Base-by-base conservation (phyloP, 2,888 invertebrate species). In the Ormyrus nitidulus region DNA sequence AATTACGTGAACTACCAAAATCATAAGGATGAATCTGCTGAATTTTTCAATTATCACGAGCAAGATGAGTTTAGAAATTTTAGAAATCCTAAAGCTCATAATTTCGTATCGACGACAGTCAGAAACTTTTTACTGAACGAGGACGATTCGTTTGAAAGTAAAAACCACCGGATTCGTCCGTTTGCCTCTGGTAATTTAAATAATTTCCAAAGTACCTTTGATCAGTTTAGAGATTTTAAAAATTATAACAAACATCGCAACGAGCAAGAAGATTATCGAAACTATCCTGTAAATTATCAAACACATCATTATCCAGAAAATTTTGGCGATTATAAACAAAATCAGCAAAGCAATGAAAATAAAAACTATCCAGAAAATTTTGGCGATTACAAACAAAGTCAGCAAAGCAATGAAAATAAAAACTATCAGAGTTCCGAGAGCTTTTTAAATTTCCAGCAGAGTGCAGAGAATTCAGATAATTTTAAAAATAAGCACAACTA, bases 211-310 rank as follows among this genome's bases (percentile, higher is more conserved):
- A 51, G 1, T 64, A 5, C 5, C 7, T 34, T 11, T n/a, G 7
- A 46, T 48, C 56, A 6, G 62, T 19, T 56, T 6, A 62, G 9
- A 7, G 64, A 46, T 48, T 46, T 54, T 54, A 53, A 54, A 19
- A 44, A 73, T 73, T 48, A 9, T 34, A 62, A 19, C 13, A 61
- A 34, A 44, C 72, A 72, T 53, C 62, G 10, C 7, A 62, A 44
- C 13, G 13, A 65, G 7, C 9, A 11, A 44, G 19, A 19, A 19
- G 7, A 76, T 53, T 19, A 11, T 6, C 64, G 7, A 54, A 65
- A 66, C 48, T 68, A 59, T 51, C 62, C 34, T 13, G 76, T 71
- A 8, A 80, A 80, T 53, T 75, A 66, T 61, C 75, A 80, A 71
- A 71, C 75, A 5, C 76, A 76, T n/a, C 54, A 72, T 44, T 46